Conservation (phyloP, 2,888 invertebrate genomes). For the Acronicta aceris region DNA sequence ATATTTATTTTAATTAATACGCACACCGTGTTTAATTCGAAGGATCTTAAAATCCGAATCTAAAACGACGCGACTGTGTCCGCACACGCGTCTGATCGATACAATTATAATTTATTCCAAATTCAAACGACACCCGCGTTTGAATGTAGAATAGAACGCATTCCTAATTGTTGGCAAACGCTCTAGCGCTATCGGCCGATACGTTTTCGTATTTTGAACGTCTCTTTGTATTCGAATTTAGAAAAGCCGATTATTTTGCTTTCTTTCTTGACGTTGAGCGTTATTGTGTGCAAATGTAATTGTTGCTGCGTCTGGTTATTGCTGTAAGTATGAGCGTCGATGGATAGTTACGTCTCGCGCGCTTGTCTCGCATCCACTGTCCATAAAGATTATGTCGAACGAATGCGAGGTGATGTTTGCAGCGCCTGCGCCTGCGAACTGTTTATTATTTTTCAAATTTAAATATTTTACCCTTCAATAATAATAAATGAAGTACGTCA, state of each 20-base stretch:
- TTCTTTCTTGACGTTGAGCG: conserved; percentile 77
- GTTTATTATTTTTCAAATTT: conserved; percentile 61
- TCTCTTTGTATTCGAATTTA: conserved; percentile 87
- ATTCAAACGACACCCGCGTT: conserved; percentile 74
- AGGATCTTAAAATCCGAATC: conserved; percentile 68
- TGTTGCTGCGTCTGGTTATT: conserved; percentile 79
- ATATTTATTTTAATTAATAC: conserved; percentile 74
- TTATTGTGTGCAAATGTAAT: conserved; percentile 88
- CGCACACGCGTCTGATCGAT: conserved; percentile 50
- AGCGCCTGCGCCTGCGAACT: conserved; percentile 22
- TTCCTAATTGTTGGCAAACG: conserved; percentile 86
- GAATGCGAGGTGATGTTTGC: conserved; percentile 41
- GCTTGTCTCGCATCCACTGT: conserved; percentile 46
- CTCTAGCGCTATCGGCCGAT: conserved; percentile 81
- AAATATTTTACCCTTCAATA: conserved; percentile 28
- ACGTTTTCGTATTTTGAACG: conserved; percentile 83
- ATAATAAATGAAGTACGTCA: conserved; percentile 29
- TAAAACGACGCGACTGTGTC: conserved; percentile 38
- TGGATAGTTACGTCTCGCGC: conserved; percentile 64
- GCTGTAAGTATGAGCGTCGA: conserved; percentile 73
- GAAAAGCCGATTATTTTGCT: conserved; percentile 83
- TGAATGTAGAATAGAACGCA: conserved; percentile 83
- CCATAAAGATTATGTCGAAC: conserved; percentile 57
- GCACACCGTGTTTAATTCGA: conserved; percentile 66
- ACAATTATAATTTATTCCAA: conserved; percentile 75